Evolutionary conservation across 2,113 vertebrate genomes (phyloP).

Genomic region (Colaptes auratus): DNA sequence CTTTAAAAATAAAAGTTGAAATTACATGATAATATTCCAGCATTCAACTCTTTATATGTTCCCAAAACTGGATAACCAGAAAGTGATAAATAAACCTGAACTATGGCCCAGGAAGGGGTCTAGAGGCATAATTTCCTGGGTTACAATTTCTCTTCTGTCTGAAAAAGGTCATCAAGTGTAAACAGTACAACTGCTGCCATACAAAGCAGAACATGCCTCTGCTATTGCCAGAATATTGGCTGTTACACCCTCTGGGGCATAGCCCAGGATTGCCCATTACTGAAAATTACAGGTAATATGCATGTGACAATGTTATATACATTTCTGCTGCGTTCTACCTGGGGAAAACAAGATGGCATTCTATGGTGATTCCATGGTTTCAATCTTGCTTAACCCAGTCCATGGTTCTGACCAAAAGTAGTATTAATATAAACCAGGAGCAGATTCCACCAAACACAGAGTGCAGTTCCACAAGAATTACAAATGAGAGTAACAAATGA

Average conservation of each 20-base stretch:
- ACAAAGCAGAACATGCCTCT: not conserved
- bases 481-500: accelerated
- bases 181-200: not conserved
- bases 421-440: not conserved
- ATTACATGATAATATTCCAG: not conserved
- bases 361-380: not conserved
- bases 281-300: not conserved
- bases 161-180: not conserved
- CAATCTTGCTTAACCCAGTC: not conserved
- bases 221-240: not conserved
- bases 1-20: constrained; percentile 75
- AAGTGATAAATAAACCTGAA: not conserved
- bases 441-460: not conserved
- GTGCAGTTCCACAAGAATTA: not conserved
- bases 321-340: not conserved
- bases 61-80: not conserved
- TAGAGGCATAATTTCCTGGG: not conserved
- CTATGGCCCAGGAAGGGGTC: not conserved
- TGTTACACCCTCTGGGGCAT: not conserved
- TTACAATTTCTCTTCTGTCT: not conserved
- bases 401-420: not conserved
- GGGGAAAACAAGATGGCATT: not conserved
- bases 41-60: not conserved
- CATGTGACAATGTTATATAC: not conserved
- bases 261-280: not conserved